These are phyloP conservation scores for Otis tarda DNA, from an alignment of 2,113 vertebrate species.

Conservation along the genomic window DNA sequence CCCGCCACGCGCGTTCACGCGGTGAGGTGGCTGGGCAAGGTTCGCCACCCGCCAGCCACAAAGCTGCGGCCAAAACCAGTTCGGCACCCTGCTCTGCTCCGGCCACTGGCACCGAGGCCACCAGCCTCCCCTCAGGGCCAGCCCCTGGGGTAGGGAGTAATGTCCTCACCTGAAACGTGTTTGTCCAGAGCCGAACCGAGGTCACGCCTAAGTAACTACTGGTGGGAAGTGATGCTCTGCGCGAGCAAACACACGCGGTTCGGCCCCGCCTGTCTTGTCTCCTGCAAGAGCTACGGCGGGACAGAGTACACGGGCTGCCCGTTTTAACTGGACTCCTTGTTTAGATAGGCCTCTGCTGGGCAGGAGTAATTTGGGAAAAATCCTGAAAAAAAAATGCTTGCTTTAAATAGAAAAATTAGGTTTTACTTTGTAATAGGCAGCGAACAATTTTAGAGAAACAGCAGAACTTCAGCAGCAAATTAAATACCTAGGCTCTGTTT, in stretches of 20 bases:
- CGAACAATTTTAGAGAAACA: background rate
- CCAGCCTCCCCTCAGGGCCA: fast-evolving
- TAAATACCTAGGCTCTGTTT: background rate
- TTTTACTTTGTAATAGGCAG: background rate
- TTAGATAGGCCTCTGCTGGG: background rate
- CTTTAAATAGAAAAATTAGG: background rate
- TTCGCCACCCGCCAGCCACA: fast-evolving
- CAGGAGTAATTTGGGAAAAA: background rate
- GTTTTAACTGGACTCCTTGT: fast-evolving
- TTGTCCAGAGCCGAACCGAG: background rate
- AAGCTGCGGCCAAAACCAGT: background rate
- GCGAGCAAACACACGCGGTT: fast-evolving
- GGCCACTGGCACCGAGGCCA: too few species aligned
- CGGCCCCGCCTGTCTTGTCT: background rate
- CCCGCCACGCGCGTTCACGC: fast-evolving
- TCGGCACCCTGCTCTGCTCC: background rate
- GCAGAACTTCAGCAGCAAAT: background rate
- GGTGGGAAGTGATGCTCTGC: background rate
- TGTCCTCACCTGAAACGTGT: fast-evolving
- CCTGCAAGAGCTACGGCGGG: fast-evolving
- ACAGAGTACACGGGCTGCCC: fast-evolving
- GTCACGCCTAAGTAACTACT: background rate
- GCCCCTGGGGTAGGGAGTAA: background rate
- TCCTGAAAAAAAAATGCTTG: background rate
- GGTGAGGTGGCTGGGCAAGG: background rate